phyloP scores from a whole-genome alignment of 1,140 invertebrate species.

The Cecropterus lyciades region DNA sequence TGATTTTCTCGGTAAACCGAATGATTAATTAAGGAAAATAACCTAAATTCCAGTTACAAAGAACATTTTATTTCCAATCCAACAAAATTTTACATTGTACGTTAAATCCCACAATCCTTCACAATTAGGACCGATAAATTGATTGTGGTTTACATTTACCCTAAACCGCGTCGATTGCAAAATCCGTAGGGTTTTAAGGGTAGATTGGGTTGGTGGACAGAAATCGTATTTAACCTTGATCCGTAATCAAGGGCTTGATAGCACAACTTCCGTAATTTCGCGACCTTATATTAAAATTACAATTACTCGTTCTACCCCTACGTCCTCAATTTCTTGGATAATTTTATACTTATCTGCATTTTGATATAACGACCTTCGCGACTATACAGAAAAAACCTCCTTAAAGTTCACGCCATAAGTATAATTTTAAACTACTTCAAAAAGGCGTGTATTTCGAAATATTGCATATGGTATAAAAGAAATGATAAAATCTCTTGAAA shows the following conservation, averaged over 20 bases:
- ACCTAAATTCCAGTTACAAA: no score
- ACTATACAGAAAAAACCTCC: no score
- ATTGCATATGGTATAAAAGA: no score
- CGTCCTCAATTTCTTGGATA: constrained; percentile 11
- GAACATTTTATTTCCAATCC: no score
- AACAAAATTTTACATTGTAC: not conserved
- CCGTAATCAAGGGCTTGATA: constrained; percentile 6
- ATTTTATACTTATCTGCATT: constrained; percentile 19
- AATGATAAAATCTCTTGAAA: no score
- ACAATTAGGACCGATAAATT: not conserved
- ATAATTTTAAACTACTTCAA: no score
- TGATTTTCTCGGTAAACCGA: no score
- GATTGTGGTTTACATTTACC: not conserved
- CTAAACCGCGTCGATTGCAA: not conserved
- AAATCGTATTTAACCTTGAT: constrained; percentile 19
- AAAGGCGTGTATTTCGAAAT: no score
- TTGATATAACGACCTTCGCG: no score
- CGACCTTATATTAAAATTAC: constrained; percentile 10
- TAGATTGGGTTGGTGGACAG: constrained; percentile 1
- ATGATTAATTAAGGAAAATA: no score
- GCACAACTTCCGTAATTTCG: constrained; percentile 3
- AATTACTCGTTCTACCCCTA: not conserved
- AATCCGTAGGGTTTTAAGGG: not conserved
- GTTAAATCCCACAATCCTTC: not conserved
- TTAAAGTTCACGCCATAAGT: no score